phyloP scores from a whole-genome alignment of 2,888 invertebrate genomes.

The Diarsia rubi region DNA sequence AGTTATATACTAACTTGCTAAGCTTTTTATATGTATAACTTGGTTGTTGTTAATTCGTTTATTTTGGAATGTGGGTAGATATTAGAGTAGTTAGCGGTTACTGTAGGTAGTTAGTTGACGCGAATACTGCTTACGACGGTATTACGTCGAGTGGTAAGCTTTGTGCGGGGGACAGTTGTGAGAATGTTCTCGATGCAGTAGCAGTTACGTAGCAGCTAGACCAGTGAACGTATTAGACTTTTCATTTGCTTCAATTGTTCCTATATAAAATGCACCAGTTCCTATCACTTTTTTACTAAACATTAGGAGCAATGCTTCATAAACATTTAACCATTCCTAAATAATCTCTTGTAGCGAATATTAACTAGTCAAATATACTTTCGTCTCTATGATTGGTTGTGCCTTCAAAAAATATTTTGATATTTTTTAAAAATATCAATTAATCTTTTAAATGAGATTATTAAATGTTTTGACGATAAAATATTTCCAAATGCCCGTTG shows the following conservation, averaged over 20 bases:
- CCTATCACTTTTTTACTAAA: constrained; percentile 31
- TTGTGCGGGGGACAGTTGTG: constrained; percentile 53
- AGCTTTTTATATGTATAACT: constrained; percentile 85
- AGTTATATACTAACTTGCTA: constrained; percentile 80
- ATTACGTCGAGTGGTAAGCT: constrained; percentile 6
- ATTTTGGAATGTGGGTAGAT: constrained; percentile 86
- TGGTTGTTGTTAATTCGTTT: constrained; percentile 82
- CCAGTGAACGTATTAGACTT: neutral
- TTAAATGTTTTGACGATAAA: constrained; percentile 17
- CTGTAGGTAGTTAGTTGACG: constrained; percentile 55
- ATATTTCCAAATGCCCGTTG: neutral
- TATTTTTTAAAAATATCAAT: constrained; percentile 21
- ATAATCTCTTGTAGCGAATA: constrained; percentile 10
- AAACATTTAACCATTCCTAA: constrained; percentile 10
- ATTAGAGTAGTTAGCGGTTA: constrained; percentile 71
- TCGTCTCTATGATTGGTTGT: neutral
- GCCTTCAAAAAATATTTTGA: neutral
- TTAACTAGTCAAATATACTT: constrained; percentile 23
- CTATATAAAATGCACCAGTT: constrained; percentile 48
- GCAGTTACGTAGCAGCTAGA: neutral
- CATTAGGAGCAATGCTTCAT: constrained; percentile 17
- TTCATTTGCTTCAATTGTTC: constrained; percentile 31
- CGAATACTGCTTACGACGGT: constrained; percentile 20
- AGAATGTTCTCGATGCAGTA: constrained; percentile 25
- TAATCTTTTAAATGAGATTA: neutral